phyloP scores from a whole-genome alignment of 2,888 invertebrate genomes.

The Yponomeuta sedellus region DNA sequence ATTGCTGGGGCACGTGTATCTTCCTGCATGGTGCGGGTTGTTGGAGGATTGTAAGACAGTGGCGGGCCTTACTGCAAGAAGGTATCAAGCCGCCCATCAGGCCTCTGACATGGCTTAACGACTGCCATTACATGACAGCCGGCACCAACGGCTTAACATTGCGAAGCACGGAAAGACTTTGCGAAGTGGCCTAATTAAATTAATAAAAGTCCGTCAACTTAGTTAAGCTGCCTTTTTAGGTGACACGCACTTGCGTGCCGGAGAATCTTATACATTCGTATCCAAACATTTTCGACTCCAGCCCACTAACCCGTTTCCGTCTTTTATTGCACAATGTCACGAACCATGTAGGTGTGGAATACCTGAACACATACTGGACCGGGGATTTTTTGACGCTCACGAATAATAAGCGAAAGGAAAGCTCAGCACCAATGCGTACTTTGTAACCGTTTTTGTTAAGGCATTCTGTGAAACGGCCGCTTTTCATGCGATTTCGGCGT shows the following conservation, averaged over 20 bases:
- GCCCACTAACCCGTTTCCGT: conserved; percentile 53
- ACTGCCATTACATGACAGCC: no score
- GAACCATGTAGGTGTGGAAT: conserved; percentile 67
- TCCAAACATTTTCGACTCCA: conserved; percentile 55
- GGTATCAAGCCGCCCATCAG: no score
- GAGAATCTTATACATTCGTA: conserved; percentile 49
- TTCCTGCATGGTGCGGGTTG: no score
- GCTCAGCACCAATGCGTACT: conserved; percentile 5
- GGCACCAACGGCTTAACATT: no score
- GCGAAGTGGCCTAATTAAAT: not conserved
- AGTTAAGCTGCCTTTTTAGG: conserved; percentile 5
- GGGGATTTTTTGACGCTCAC: conserved; percentile 55
- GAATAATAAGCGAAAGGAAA: conserved; percentile 35
- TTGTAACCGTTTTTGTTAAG: conserved; percentile 34
- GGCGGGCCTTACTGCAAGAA: no score
- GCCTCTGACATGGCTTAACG: no score
- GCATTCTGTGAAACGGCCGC: conserved; percentile 37
- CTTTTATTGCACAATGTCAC: conserved; percentile 66
- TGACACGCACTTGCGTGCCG: conserved; percentile 56
- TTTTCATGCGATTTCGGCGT: conserved; percentile 50
- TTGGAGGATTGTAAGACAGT: no score
- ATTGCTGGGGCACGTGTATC: no score
- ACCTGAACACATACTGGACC: conserved; percentile 61
- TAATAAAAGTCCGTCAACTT: not conserved
- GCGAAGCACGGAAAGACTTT: no score